Base-by-base conservation (phyloP, 2,113 vertebrate species). In the Heterotis niloticus region DNA sequence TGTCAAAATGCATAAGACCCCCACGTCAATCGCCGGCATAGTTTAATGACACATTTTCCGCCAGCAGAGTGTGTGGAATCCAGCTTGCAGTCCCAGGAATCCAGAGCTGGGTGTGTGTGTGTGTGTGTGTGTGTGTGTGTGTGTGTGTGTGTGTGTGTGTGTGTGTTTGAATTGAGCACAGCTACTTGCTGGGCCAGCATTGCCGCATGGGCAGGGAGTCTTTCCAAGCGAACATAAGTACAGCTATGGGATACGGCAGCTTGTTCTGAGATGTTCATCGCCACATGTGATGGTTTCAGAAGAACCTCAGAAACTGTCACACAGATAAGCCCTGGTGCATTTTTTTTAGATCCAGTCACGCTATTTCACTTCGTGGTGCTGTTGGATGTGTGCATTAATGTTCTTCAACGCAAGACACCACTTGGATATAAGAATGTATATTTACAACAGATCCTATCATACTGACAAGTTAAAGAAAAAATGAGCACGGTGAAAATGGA, bases 41-140 rank as follows among this genome's bases (percentile, higher is more conserved):
- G 72, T 81, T 77, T 71, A 81, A 71, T 64, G 67, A 64, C 20
- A 65, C 26, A 72, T 28, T 81, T 34, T 68, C 75, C 75, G 65
- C 57, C 20, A 26, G 29, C 23, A 57, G 11, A 57, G 51, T 28
- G 0, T 26, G 26, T 23, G 24, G 34, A 44, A 4, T 5, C 17
- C 7, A n/a, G 20, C 65, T 57, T 17, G 28, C 62, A 70, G 11
- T 51, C 51, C 23, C 20, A 67, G 52, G 23, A 66, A 29, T 24
- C 52, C 62, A 51, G 28, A 64, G 68, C 57, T 79, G 67, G 17
- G 34, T 12, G 20, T 12, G 3, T 10, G 34, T 44, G 26, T 68
- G 10, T 68, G 28, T 57, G n/a, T 34, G 72, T 44, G 26, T 68
- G 10, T 68, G 28, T 57, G n/a, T 34, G 72, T n/a, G n/a, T 79